A percentile compares a stretch with the other conserved stretches of the same genome.
phyloP scores from a whole-genome alignment of 1,140 invertebrate genomes.

The Saccostrea echinata region DNA sequence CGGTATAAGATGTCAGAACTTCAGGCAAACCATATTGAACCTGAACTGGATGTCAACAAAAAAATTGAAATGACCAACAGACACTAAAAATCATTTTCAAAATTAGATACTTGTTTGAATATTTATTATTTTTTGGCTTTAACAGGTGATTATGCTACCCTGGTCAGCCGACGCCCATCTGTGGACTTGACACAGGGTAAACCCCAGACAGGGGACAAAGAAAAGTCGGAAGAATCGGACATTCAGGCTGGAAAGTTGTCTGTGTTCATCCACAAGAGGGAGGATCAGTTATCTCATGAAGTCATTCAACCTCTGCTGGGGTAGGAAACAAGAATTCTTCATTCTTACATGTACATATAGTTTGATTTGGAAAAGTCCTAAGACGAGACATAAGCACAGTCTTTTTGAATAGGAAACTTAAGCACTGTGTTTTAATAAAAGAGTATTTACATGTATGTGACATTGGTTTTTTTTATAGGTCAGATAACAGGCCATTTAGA shows the following conservation, averaged over 20 bases:
- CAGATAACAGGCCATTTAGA: conserved; percentile 76
- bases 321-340: conserved; percentile 53
- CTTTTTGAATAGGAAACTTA: too few relatives aligned
- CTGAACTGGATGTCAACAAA: too few relatives aligned
- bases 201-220: conserved; percentile 58
- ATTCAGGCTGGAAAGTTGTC: conserved; percentile 76
- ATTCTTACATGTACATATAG: neutral
- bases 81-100: too few relatives aligned
- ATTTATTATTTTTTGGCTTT: neutral
- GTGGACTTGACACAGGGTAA: conserved; percentile 53
- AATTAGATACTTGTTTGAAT: too few relatives aligned
- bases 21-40: too few relatives aligned
- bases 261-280: conserved; percentile 78
- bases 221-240: conserved; percentile 73
- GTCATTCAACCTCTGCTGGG: conserved; percentile 78
- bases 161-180: conserved; percentile 72
- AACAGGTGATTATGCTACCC: conserved; percentile 71
- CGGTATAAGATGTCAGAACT: too few relatives aligned
- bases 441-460: neutral
- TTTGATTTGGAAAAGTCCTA: too few relatives aligned
- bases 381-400: too few relatives aligned
- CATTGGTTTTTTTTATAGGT: conserved; percentile 56
- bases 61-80: too few relatives aligned
- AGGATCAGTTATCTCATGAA: conserved; percentile 79
- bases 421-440: too few relatives aligned